Percentiles rank a stretch among this genome's conserved stretches.
phyloP scores from a whole-genome alignment of 2,888 invertebrate species.

The Nineta flava region DNA sequence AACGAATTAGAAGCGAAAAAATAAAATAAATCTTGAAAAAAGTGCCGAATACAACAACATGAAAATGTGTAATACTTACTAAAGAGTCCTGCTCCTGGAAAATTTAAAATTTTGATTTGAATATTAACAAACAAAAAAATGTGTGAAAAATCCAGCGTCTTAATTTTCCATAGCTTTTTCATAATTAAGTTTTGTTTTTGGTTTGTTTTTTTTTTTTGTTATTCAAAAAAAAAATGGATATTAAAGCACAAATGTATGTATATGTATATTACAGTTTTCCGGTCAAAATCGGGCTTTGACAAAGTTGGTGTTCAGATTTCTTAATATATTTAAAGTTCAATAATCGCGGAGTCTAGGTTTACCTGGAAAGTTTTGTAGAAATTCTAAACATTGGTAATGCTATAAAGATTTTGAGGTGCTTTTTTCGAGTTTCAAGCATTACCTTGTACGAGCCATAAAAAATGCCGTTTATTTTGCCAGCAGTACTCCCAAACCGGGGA shows the following conservation, averaged over 20 bases:
- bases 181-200: background rate
- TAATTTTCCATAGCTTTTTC: background rate
- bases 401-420: too few species aligned
- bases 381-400: too few species aligned
- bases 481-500: too few species aligned
- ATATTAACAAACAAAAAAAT: background rate
- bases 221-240: background rate
- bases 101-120: constrained; percentile 19
- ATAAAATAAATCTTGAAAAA: background rate
- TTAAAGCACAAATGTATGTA: background rate
- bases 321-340: too few species aligned
- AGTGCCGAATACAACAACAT: background rate
- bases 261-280: too few species aligned
- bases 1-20: background rate
- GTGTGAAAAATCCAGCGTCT: background rate
- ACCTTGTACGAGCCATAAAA: too few species aligned
- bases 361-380: too few species aligned
- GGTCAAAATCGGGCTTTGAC: too few species aligned
- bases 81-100: constrained; percentile 49
- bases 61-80: constrained; percentile 34
- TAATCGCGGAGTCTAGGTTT: too few species aligned
- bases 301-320: too few species aligned
- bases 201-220: background rate
- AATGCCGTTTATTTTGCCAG: too few species aligned
- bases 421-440: too few species aligned